Percentiles rank a stretch among this genome's conserved stretches.
Evolutionary conservation across 2,888 invertebrate species (phyloP).

Genomic region (Drosophila fulvimacula): DNA sequence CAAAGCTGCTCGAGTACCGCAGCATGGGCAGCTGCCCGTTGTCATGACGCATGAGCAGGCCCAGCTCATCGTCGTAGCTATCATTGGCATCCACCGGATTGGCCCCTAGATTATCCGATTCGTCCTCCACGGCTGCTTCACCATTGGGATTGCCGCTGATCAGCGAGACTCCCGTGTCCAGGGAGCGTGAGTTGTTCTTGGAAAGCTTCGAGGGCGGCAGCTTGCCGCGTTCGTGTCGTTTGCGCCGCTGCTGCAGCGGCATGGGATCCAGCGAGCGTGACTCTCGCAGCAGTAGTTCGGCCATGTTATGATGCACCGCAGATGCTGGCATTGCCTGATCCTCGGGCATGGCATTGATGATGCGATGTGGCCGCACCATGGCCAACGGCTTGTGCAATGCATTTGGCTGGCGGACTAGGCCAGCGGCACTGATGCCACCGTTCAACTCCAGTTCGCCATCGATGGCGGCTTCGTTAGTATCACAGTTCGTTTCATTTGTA

Average conservation of each 20-base stretch:
- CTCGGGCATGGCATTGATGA: conserved; percentile 84
- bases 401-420: conserved; percentile 68
- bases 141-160: conserved; percentile 78
- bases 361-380: conserved; percentile 85
- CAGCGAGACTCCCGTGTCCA: conserved; percentile 81
- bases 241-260: conserved; percentile 84
- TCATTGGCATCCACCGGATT: conserved; percentile 72
- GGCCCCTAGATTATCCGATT: conserved; percentile 53
- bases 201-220: conserved; percentile 81
- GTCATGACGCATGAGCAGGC: conserved; percentile 79
- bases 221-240: conserved; percentile 76
- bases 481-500: conserved; percentile 84
- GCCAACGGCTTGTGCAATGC: conserved; percentile 83
- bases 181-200: conserved; percentile 83
- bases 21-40: conserved; percentile 74
- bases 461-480: conserved; percentile 72
- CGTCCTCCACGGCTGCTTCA: conserved; percentile 37
- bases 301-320: conserved; percentile 36
- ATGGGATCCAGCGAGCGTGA: conserved; percentile 89
- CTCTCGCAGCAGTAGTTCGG: conserved; percentile 85
- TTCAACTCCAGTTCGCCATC: conserved; percentile 63
- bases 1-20: conserved; percentile 62
- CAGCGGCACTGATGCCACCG: conserved; percentile 47
- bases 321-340: conserved; percentile 9
- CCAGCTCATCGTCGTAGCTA: conserved; percentile 77